Conservation (phyloP, 2,797 vertebrate genomes). For the Crenuchus spilurus region DNA sequence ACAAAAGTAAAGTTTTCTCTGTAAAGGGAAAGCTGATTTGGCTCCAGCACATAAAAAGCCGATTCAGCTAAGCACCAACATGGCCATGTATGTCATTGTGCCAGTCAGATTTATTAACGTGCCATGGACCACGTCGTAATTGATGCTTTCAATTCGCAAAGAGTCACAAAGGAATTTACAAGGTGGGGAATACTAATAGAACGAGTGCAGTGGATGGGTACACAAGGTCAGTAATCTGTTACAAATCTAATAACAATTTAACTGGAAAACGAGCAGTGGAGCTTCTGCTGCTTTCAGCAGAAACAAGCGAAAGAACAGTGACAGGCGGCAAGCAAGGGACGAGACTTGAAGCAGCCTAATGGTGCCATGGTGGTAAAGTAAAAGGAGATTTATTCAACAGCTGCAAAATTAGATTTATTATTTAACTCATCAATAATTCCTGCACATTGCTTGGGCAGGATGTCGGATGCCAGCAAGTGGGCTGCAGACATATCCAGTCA, state of each 20-base stretch:
- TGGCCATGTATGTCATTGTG: slow-evolving; percentile 19
- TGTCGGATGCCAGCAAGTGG: slow-evolving; percentile 67
- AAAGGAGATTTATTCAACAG: slow-evolving; percentile 74
- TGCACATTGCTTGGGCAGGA: slow-evolving; percentile 55
- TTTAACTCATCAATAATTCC: slow-evolving; percentile 80
- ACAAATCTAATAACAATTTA: slow-evolving; percentile 74
- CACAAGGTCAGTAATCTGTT: slow-evolving; percentile 67
- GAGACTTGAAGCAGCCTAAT: slow-evolving; percentile 13
- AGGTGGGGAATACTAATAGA: slow-evolving; percentile 66
- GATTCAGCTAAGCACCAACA: slow-evolving; percentile 32
- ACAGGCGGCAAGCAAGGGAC: slow-evolving; percentile 44
- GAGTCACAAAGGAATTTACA: slow-evolving; percentile 74
- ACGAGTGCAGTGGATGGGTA: slow-evolving; percentile 64
- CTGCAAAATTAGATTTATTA: slow-evolving; percentile 75
- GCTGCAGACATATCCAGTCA: slow-evolving; percentile 72
- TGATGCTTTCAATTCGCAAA: slow-evolving; percentile 74
- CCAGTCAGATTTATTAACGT: slow-evolving; percentile 62
- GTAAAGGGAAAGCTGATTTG: slow-evolving; percentile 26
- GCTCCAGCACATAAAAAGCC: slow-evolving; percentile 28
- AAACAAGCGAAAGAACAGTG: slow-evolving; percentile 59
- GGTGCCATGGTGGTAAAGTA: slow-evolving; percentile 62
- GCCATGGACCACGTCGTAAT: slow-evolving; percentile 61
- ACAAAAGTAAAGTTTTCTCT: slow-evolving; percentile 40
- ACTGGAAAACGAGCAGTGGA: slow-evolving; percentile 68
- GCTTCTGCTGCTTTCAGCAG: slow-evolving; percentile 74